Evolutionary conservation across 2,113 vertebrate genomes (phyloP).

Genomic region (Orcinus orca): DNA sequence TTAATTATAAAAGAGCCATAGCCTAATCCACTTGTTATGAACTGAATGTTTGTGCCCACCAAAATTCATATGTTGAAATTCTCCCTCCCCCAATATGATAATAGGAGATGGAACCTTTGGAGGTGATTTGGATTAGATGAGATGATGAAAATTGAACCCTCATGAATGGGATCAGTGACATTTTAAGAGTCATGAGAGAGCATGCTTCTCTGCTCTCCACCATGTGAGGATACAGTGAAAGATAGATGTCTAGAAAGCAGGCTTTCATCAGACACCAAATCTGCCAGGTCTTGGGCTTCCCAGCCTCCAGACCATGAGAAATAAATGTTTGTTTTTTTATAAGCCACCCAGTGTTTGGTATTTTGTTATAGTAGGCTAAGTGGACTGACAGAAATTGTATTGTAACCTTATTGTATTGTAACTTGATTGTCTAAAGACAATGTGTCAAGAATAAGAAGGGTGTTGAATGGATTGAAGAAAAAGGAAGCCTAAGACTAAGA

Average conservation of each 20-base stretch:
- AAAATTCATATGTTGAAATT: neutral
- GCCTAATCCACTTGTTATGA: neutral
- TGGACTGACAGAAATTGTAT: neutral
- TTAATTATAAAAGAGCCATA: neutral
- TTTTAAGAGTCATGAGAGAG: neutral
- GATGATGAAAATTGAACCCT: neutral
- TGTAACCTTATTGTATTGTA: neutral
- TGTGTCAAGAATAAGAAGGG: neutral
- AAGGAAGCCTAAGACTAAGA: neutral
- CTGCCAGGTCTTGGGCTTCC: neutral
- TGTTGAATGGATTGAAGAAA: neutral
- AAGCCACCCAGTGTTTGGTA: neutral
- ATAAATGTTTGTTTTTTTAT: neutral
- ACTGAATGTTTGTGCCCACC: neutral
- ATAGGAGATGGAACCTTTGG: neutral
- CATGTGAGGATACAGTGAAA: neutral
- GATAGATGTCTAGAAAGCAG: neutral
- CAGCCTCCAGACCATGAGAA: neutral
- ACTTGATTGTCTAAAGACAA: neutral
- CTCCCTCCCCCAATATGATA: neutral
- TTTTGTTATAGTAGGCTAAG: neutral
- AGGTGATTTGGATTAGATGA: neutral
- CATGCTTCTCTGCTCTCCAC: neutral
- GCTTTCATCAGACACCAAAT: neutral
- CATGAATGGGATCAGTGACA: neutral